phyloP scores from a whole-genome alignment of 2,797 vertebrate species.

The Anas acuta region DNA sequence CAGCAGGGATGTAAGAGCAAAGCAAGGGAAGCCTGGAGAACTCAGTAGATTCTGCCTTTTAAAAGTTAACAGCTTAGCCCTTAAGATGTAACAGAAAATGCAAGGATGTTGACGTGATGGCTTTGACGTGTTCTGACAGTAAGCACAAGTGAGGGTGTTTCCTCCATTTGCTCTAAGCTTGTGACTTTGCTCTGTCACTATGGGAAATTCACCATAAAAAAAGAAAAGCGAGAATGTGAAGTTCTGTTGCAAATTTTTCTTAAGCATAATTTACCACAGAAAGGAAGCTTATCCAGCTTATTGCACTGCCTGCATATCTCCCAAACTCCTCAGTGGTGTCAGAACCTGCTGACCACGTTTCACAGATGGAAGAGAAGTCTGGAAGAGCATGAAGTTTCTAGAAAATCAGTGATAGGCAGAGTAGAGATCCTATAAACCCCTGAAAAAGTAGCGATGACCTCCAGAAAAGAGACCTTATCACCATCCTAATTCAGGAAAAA shows the following conservation, averaged over 20 bases:
- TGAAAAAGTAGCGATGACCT: neutral
- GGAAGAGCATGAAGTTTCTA: neutral
- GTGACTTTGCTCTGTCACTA: neutral
- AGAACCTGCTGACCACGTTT: neutral
- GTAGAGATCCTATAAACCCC: neutral
- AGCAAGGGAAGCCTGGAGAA: neutral
- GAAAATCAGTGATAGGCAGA: neutral
- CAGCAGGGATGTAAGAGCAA: neutral
- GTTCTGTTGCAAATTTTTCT: neutral
- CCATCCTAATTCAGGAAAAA: neutral
- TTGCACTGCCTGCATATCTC: neutral
- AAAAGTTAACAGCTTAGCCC: slow-evolving; percentile 18
- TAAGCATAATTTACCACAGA: neutral
- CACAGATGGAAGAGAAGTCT: neutral
- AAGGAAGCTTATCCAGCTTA: neutral
- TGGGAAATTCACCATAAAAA: neutral
- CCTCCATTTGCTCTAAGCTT: neutral
- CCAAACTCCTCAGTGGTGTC: neutral
- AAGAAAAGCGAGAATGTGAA: neutral
- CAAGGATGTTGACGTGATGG: neutral
- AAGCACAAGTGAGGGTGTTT: neutral
- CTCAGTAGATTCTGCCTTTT: neutral
- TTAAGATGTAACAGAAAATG: slow-evolving; percentile 36
- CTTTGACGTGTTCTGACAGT: slow-evolving; percentile 3
- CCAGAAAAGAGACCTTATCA: neutral